These are phyloP conservation scores for Xylota sylvarum DNA, from an alignment of 2,888 invertebrate species.

Conservation along the genomic window DNA sequence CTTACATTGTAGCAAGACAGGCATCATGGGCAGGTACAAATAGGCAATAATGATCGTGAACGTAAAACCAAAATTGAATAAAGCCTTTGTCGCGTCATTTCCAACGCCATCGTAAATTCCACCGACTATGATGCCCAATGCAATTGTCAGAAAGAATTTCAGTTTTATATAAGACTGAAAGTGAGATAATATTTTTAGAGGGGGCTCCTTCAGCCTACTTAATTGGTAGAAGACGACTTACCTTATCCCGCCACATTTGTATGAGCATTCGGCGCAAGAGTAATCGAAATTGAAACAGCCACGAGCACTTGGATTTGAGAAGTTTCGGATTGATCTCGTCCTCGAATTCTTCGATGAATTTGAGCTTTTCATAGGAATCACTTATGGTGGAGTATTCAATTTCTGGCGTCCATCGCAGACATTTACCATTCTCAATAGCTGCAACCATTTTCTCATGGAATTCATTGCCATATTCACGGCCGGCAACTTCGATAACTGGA, in stretches of 20 bases:
- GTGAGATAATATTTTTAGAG: slow-evolving; percentile 68
- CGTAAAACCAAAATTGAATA: slow-evolving; percentile 94
- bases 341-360: slow-evolving; percentile 81
- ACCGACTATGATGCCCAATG: slow-evolving; percentile 89
- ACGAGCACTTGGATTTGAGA: slow-evolving; percentile 86
- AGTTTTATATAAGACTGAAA: slow-evolving; percentile 89
- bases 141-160: slow-evolving; percentile 89
- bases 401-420: slow-evolving; percentile 85
- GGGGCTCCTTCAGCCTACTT: neutral
- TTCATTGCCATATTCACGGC: slow-evolving; percentile 90
- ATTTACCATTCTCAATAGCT: slow-evolving; percentile 88
- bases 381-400: slow-evolving; percentile 73
- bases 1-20: slow-evolving; percentile 92
- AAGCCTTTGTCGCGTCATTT: slow-evolving; percentile 91
- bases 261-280: slow-evolving; percentile 89
- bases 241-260: slow-evolving; percentile 91
- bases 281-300: slow-evolving; percentile 89
- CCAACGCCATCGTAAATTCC: slow-evolving; percentile 90
- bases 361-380: slow-evolving; percentile 16
- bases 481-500: slow-evolving; percentile 92
- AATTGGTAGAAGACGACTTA: slow-evolving; percentile 80
- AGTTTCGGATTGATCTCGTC: slow-evolving; percentile 85
- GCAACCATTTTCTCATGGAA: slow-evolving; percentile 89
- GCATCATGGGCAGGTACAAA: slow-evolving; percentile 93
- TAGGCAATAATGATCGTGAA: slow-evolving; percentile 92